Conservation (phyloP, 2,888 invertebrate genomes). For the Phoenoteleia sp. region DNA sequence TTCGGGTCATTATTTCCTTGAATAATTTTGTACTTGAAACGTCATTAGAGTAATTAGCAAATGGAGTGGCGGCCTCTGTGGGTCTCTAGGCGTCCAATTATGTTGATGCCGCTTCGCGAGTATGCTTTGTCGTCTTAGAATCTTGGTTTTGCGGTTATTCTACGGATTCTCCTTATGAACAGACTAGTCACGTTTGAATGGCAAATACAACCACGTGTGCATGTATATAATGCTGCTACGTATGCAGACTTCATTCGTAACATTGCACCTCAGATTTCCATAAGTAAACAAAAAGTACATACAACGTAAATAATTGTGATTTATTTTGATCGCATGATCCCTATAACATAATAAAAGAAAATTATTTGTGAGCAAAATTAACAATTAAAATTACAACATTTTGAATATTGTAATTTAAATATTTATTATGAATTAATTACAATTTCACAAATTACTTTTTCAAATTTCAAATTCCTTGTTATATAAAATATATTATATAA, state of each 20-base stretch:
- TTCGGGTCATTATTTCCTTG: slow-evolving; percentile 71
- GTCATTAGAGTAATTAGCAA: slow-evolving; percentile 79
- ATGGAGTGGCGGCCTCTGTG: slow-evolving; percentile 72
- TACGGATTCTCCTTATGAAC: slow-evolving; percentile 53
- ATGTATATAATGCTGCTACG: neutral
- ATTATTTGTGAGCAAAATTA: too few species aligned
- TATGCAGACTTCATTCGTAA: slow-evolving; percentile 26
- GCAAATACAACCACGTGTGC: neutral
- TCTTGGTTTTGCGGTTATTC: slow-evolving; percentile 61
- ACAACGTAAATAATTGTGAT: too few species aligned
- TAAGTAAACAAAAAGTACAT: too few species aligned
- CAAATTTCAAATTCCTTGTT: too few species aligned
- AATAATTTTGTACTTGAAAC: slow-evolving; percentile 76
- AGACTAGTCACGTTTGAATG: slow-evolving; percentile 48
- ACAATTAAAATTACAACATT: too few species aligned
- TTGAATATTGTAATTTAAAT: too few species aligned
- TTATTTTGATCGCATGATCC: too few species aligned
- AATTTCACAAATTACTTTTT: too few species aligned
- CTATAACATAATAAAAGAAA: too few species aligned
- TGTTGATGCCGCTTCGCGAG: slow-evolving; percentile 68
- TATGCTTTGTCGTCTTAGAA: slow-evolving; percentile 68
- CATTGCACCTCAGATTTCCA: slow-evolving; percentile 40
- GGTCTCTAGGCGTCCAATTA: slow-evolving; percentile 75
- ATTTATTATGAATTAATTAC: too few species aligned
- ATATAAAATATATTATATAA: too few species aligned